Conservation (phyloP, 2,888 invertebrate species). For the Phyllotreta cruciferae region DNA sequence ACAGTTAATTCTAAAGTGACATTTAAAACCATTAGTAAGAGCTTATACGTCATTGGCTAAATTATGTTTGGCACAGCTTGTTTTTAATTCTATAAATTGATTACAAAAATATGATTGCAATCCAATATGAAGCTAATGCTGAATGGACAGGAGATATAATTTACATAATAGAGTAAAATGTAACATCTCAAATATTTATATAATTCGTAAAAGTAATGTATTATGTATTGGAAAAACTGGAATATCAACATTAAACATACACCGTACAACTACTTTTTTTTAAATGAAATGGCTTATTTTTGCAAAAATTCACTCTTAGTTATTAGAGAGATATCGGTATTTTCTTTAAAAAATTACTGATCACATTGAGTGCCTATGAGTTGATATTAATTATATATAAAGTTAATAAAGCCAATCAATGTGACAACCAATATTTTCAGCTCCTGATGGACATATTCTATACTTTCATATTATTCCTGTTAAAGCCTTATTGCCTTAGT, state of each 20-base stretch:
- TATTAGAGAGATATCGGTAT: too few species aligned
- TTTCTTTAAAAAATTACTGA: conserved; percentile 6
- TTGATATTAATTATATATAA: too few species aligned
- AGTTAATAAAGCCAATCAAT: too few species aligned
- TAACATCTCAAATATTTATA: conserved; percentile 37
- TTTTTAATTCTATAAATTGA: conserved; percentile 51
- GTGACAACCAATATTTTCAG: too few species aligned
- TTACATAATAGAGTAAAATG: conserved; percentile 44
- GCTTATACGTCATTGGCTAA: conserved; percentile 10
- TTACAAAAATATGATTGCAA: conserved; percentile 57
- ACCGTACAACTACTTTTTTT: conserved; percentile 24
- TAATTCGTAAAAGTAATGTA: conserved; percentile 27
- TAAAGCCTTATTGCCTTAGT: too few species aligned
- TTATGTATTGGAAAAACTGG: conserved; percentile 20
- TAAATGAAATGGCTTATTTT: background rate
- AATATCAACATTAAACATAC: conserved; percentile 25
- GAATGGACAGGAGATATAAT: conserved; percentile 48
- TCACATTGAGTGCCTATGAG: background rate
- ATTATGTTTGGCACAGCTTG: conserved; percentile 53
- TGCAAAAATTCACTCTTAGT: too few species aligned
- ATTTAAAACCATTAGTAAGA: conserved; percentile 9
- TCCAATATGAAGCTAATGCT: conserved; percentile 54
- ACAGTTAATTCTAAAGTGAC: conserved; percentile 12
- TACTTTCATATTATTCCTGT: too few species aligned
- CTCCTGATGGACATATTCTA: too few species aligned